These are phyloP conservation scores for Halocaridina rubra DNA, from an alignment of 2,888 invertebrate genomes.

Conservation along the genomic window DNA sequence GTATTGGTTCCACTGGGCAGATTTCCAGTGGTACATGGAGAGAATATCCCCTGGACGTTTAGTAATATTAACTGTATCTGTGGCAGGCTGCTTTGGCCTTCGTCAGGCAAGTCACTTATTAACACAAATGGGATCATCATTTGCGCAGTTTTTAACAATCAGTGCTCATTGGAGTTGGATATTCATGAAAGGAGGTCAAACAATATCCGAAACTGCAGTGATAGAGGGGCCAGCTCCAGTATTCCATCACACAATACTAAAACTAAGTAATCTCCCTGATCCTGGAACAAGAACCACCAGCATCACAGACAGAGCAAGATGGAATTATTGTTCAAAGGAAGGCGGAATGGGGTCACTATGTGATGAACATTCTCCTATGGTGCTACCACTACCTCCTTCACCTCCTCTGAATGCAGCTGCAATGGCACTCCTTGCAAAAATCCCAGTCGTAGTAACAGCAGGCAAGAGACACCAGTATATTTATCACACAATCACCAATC, in stretches of 20 bases:
- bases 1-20: conserved; percentile 44
- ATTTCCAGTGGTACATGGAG: conserved; percentile 50
- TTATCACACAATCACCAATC: conserved; percentile 40
- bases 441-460: conserved; percentile 55
- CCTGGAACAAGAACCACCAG: not conserved
- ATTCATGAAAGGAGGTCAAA: conserved; percentile 58
- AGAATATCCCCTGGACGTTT: conserved; percentile 37
- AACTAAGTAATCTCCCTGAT: not conserved
- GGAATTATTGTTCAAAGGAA: conserved; percentile 34
- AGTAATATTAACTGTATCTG: conserved; percentile 38
- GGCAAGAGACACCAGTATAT: conserved; percentile 50
- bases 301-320: conserved; percentile 14
- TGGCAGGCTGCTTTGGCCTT: conserved; percentile 16
- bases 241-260: not conserved
- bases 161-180: conserved; percentile 33
- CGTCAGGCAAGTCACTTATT: conserved; percentile 1
- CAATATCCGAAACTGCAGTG: conserved; percentile 45
- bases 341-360: conserved; percentile 46
- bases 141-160: conserved; percentile 11
- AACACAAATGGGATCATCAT: conserved; percentile 4
- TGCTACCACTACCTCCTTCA: conserved; percentile 23
- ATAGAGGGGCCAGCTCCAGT: not conserved
- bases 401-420: not conserved
- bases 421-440: not conserved
- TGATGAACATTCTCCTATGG: conserved; percentile 36